Base-by-base conservation (phyloP, 2,888 invertebrate species). In the Philereme vetulata region DNA sequence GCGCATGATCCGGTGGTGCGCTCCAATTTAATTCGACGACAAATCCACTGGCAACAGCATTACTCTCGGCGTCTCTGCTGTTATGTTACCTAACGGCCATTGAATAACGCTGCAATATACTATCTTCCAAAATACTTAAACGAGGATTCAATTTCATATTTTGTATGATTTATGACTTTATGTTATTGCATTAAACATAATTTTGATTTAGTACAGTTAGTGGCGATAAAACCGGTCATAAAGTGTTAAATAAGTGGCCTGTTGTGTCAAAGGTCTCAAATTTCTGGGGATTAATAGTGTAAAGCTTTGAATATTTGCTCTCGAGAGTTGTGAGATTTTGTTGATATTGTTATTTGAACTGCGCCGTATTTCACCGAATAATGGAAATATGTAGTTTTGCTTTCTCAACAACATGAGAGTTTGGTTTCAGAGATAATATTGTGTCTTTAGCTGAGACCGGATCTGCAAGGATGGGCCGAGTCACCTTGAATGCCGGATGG, bases 401-500 rank as follows among this genome's bases (percentile, higher is more conserved):
- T 48, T 44, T 52, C 7, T 21, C 35, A 7, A 1, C 34, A 45
- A 32, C n/a, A 33, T 45, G 35, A 40, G n/a, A 35, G 48, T 21
- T 36, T 54, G 53, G 59, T 56, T 55, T 51, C 11, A 53, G 38
- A 43, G 47, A 40, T 58, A 60, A 48, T 57, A 60, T 66, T 61
- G 55, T 76, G 65, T 68, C 68, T 75, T 74, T 70, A 62, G 69
- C 69, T 63, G 66, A 71, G 82, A 83, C 84, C 84, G 86, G 85
- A 85, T 86, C 85, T 83, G 88, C 85, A 86, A 88, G 86, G 90
- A 90, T 89, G 84, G 82, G 72, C 72, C 70, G 85, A 85, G 88
- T 91, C 90, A 91, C 91, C 90, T 91, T 90, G 90, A 85, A 81
- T 85, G 86, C 89, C 90, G 90, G 91, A 91, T 88, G 87, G 84